Evolutionary conservation across 2,888 invertebrate genomes (phyloP), one percentile per base, ranked within the genome.

Genomic region (Sycophila texana): DNA sequence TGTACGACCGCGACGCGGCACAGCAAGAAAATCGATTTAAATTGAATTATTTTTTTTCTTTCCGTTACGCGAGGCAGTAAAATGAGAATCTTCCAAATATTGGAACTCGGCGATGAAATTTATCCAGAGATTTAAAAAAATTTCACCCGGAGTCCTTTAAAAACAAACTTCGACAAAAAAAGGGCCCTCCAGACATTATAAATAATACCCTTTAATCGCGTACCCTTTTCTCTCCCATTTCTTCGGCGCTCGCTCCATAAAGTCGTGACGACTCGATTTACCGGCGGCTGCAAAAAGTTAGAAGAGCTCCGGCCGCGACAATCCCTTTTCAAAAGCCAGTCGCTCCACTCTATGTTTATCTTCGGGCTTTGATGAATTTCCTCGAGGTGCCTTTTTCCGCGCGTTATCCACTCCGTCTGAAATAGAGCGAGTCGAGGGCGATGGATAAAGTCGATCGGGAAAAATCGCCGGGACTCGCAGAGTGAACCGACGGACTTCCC

Each of bases 291-390:
- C 22, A 26, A 26, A 26, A 60, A 60, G 26, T 14, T 16, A 26
- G 5, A 26, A 39, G 30, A 30, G n/a, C 7, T 26, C 16, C 0
- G 14, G 18, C 63, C 10, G 61, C 16, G 39, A 39, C 39, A 39
- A 39, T 39, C 39, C 39, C 39, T 63, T 47, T 61, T 63, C 18
- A 63, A 63, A 47, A 63, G 30, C 39, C 47, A 47, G 63, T 63
- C 14, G 67, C 12, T 49, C 18, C 7, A 12, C 55, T 30, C 55
- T 30, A 18, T 68, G 55, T 68, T 68, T 55, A 68, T 68, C 26
- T 68, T 39, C 12, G 13, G 26, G 22, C 53, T 68, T 68, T 68
- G 68, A 68, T 68, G 30, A 68, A 68, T 68, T 55, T 55, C 68
- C 16, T 30, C 47, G 7, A 2, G 14, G 39, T 47, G 10, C 26